phyloP scores from a whole-genome alignment of 2,797 vertebrate genomes.

The Hipposideros larvatus region DNA sequence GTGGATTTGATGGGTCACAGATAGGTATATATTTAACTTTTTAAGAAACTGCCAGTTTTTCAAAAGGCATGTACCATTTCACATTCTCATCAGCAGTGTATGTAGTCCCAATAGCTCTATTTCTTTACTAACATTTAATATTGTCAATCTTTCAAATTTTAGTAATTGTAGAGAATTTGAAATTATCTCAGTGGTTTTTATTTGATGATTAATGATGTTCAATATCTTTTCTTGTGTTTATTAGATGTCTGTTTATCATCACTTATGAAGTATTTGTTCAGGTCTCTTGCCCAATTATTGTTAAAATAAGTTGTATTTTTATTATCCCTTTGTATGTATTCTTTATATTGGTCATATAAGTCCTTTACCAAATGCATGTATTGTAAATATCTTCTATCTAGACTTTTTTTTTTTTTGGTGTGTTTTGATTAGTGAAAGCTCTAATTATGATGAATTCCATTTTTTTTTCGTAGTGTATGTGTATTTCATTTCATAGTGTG shows the following conservation, averaged over 20 bases:
- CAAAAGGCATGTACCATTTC: background rate
- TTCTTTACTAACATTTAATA: background rate
- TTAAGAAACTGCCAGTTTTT: background rate
- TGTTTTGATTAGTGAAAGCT: background rate
- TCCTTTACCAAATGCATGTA: background rate
- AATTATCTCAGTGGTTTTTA: background rate
- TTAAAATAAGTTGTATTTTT: background rate
- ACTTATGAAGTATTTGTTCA: background rate
- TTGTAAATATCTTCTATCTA: background rate
- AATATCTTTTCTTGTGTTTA: background rate
- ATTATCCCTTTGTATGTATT: background rate
- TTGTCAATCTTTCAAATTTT: conserved; percentile 3
- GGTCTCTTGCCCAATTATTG: background rate
- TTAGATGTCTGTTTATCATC: background rate
- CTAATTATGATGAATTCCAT: background rate
- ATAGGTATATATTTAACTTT: background rate
- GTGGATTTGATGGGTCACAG: background rate
- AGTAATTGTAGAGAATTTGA: background rate
- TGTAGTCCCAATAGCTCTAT: background rate
- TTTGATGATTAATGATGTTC: background rate
- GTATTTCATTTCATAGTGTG: background rate
- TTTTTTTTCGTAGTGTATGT: background rate
- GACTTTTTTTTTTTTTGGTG: background rate
- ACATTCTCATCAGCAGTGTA: background rate
- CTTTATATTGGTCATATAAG: background rate